A percentile compares a stretch with the other conserved stretches of the same genome.
These are phyloP conservation scores for Polydrusus tereticollis DNA, from an alignment of 2,888 invertebrate species.

Conservation along the genomic window DNA sequence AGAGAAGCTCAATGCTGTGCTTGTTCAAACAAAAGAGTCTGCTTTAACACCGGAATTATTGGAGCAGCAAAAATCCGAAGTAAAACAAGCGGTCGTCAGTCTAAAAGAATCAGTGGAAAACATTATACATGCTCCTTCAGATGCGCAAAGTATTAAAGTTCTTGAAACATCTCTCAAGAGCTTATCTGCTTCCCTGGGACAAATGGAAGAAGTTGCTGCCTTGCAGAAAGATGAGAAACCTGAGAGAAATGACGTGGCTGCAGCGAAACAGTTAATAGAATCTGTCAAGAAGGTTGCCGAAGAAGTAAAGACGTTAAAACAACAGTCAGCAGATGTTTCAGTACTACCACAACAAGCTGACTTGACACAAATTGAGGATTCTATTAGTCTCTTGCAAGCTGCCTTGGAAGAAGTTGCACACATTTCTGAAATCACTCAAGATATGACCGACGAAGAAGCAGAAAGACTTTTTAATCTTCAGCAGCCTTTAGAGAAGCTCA, in stretches of 20 bases:
- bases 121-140: neutral
- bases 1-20: conserved; percentile 48
- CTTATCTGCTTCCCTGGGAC: neutral
- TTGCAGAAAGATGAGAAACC: neutral
- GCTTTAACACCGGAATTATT: conserved; percentile 30
- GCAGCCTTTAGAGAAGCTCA: conserved; percentile 52
- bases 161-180: conserved; percentile 19
- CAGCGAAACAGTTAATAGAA: conserved; percentile 22
- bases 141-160: conserved; percentile 24
- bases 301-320: conserved; percentile 43
- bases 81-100: conserved; percentile 30
- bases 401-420: conserved; percentile 27
- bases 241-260: conserved; percentile 21
- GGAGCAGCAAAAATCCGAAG: conserved; percentile 47
- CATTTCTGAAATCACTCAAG: conserved; percentile 4
- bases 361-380: conserved; percentile 36
- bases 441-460: conserved; percentile 15
- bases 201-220: neutral
- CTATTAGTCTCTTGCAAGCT: conserved; percentile 27
- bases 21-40: conserved; percentile 31
- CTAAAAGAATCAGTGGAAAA: conserved; percentile 20
- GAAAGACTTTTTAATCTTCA: conserved; percentile 20
- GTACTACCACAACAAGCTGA: conserved; percentile 46
- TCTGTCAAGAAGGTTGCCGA: conserved; percentile 28
- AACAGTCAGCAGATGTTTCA: conserved; percentile 31